Evolutionary conservation across 2,113 vertebrate species (phyloP).

Genomic region (Peromyscus maniculatus): DNA sequence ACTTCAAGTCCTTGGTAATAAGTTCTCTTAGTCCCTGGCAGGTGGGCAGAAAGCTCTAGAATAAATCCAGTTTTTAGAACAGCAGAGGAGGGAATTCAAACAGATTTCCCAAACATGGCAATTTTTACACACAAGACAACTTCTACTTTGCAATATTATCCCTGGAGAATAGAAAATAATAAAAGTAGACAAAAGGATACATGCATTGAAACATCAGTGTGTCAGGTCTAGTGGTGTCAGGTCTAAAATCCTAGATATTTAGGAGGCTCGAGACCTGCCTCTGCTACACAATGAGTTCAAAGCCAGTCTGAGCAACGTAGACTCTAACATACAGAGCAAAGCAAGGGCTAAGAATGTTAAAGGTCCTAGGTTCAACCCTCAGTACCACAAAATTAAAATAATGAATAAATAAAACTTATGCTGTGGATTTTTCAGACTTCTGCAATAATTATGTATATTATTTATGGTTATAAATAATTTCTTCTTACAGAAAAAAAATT

Average conservation of each 20-base stretch:
- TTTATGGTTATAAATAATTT: slow-evolving; percentile 75
- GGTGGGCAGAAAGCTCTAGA: background rate
- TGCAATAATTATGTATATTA: slow-evolving; percentile 76
- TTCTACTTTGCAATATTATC: slow-evolving; percentile 44
- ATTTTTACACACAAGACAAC: slow-evolving; percentile 37
- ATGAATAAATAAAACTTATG: background rate
- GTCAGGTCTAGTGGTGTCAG: background rate
- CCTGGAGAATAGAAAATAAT: slow-evolving; percentile 58
- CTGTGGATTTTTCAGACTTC: slow-evolving; percentile 71
- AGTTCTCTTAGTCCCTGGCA: slow-evolving; percentile 71
- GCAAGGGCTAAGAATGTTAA: background rate
- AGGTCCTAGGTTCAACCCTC: background rate
- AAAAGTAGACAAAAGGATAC: background rate
- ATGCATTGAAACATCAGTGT: background rate
- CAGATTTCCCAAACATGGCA: background rate
- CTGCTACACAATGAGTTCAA: background rate
- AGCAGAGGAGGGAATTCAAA: slow-evolving; percentile 49
- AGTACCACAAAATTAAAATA: background rate
- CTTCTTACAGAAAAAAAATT: slow-evolving; percentile 77
- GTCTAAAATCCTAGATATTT: background rate
- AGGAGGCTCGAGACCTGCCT: background rate
- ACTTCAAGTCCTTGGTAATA: slow-evolving; percentile 67
- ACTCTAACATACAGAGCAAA: background rate
- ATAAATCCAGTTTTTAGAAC: slow-evolving; percentile 36
- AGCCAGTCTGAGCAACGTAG: background rate